These are phyloP conservation scores for Ptychobarbus kaznakovi DNA, from an alignment of 2,797 vertebrate species.

Conservation along the genomic window DNA sequence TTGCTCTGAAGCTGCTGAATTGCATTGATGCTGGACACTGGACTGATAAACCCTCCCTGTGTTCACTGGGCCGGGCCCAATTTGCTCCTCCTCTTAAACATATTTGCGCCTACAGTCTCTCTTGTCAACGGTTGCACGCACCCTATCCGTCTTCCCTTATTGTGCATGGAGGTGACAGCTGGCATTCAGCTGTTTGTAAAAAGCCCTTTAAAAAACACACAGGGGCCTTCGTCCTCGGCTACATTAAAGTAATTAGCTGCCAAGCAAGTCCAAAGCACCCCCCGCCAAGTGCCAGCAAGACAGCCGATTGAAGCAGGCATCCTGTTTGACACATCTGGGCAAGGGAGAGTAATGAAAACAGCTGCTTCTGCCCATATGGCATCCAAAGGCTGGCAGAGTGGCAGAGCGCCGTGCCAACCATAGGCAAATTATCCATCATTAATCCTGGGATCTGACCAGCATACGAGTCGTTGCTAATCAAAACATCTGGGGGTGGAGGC, in stretches of 20 bases:
- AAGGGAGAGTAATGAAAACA: constrained; percentile 99
- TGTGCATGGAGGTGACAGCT: constrained; percentile 90
- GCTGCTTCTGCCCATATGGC: constrained; percentile 99
- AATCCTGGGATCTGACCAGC: constrained; percentile 99
- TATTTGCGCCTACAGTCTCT: constrained; percentile 69
- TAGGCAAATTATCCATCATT: constrained; percentile 99
- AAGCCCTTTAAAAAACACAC: constrained; percentile 88
- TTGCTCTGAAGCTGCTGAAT: constrained; percentile 58
- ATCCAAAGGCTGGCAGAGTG: constrained; percentile 91
- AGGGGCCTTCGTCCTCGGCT: constrained; percentile 85
- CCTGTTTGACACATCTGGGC: constrained; percentile 99
- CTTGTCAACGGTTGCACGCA: constrained; percentile 75
- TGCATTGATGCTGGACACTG: constrained; percentile 62
- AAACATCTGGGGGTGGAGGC: constrained; percentile 89
- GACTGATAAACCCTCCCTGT: constrained; percentile 74
- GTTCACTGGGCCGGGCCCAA: constrained; percentile 66
- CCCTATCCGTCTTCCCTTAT: constrained; percentile 82
- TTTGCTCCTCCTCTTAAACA: constrained; percentile 70
- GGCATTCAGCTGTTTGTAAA: constrained; percentile 92
- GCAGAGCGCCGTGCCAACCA: constrained; percentile 90
- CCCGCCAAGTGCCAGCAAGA: constrained; percentile 89
- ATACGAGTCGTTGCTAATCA: constrained; percentile 94
- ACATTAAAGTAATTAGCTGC: constrained; percentile 99
- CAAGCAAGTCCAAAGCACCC: constrained; percentile 92
- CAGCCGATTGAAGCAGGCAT: constrained; percentile 89